Evolutionary conservation across 2,797 vertebrate species (phyloP), one percentile per base, ranked within the genome.

Genomic region (Paramormyrops hopkinsi): DNA sequence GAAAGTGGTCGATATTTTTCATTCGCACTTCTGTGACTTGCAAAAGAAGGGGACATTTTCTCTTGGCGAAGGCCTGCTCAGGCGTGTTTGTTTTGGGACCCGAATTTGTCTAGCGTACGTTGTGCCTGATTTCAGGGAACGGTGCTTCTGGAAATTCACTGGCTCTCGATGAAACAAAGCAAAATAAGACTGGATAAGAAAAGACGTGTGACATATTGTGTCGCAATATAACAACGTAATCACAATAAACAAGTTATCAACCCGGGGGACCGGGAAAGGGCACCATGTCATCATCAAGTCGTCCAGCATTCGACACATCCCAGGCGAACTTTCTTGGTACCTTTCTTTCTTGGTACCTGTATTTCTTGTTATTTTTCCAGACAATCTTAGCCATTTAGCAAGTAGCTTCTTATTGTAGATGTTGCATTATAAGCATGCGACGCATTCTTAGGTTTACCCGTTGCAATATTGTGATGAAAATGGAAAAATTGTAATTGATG

Each of bases 1-100:
- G 95, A 96, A 95, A 86, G 92, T 93, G 96, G 96, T 97, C 96
- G 95, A 97, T 97, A 95, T 93, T 93, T 92, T 91, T 93, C 92
- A 94, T 94, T 93, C 93, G 91, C 51, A 92, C 95, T 94, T 90
- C 90, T 88, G 89, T 90, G 91, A 82, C 90, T 90, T 91, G 91
- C 89, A 79, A 91, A 84, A 85, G 88, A 79, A 91, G 93, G 92
- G 82, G 22, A 85, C 82, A n/a, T 90, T 86, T 89, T 92, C 89
- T 95, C 93, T 91, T 50, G 92, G 93, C 91, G 91, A 90, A 59
- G 89, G 88, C 83, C 89, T 91, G 92, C 89, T 91, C 91, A 90
- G 89, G 91, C 92, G 93, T 90, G 94, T 94, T 91, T 92, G 92
- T 93, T 92, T 29, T 51, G 48, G 83, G 22, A 86, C 51, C 51